phyloP scores from a whole-genome alignment of 2,113 vertebrate species.

The Patagioenas fasciata region DNA sequence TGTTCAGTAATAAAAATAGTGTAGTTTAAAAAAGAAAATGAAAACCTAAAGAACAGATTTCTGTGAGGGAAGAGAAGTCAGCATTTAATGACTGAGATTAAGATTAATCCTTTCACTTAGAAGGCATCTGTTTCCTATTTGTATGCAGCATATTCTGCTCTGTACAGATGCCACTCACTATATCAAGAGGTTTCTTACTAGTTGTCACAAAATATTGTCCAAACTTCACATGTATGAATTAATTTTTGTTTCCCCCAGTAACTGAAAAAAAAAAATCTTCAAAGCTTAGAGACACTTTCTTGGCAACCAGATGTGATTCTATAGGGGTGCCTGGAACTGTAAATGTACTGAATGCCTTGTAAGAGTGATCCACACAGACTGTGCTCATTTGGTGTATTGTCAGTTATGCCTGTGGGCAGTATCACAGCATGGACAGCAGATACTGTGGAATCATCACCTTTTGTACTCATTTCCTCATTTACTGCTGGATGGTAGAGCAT shows the following conservation, averaged over 20 bases:
- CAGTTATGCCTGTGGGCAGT: constrained; percentile 24
- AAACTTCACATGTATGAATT: neutral
- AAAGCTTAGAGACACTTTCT: constrained; percentile 12
- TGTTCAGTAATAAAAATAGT: neutral
- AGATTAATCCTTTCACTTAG: constrained; percentile 1
- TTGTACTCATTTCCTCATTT: neutral
- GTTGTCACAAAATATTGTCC: neutral
- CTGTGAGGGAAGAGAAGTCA: neutral
- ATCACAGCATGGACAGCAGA: neutral
- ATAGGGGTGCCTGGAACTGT: neutral
- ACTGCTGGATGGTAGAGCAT: neutral
- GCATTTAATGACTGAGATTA: neutral
- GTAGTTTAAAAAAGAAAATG: neutral
- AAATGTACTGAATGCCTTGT: neutral
- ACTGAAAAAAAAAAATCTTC: neutral
- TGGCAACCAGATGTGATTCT: constrained; percentile 16
- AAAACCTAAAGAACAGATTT: neutral
- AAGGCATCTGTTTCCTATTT: constrained; percentile 31
- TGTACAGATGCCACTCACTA: neutral
- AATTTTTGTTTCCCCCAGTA: neutral
- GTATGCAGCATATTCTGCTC: neutral
- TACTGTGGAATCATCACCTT: neutral
- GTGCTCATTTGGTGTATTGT: neutral
- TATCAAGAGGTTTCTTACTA: neutral
- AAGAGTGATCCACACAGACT: neutral